Evolutionary conservation across 2,797 vertebrate species (phyloP).

Genomic region (Sylvilagus floridanus): DNA sequence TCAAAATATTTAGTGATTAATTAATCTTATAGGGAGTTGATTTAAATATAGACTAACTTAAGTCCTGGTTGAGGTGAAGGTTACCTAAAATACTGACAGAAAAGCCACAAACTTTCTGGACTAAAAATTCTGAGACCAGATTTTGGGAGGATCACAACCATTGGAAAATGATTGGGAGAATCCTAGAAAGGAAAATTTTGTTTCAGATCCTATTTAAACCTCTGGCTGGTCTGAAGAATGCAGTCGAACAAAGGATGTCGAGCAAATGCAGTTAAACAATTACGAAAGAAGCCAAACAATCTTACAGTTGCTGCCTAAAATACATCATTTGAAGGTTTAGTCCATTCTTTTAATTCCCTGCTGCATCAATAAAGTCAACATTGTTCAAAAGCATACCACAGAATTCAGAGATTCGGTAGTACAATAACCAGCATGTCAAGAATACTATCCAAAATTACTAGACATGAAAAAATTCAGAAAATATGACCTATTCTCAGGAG

Average conservation of each 20-base stretch:
- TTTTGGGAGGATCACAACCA: neutral
- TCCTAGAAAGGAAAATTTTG: neutral
- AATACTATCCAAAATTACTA: neutral
- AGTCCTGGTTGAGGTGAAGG: neutral
- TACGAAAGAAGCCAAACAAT: neutral
- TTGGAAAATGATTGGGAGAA: neutral
- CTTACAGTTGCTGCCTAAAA: neutral
- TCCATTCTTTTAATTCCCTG: neutral
- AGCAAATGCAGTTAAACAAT: neutral
- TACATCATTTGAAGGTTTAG: neutral
- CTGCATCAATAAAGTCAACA: neutral
- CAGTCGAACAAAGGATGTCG: neutral
- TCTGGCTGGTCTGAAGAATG: neutral
- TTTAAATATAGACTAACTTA: neutral
- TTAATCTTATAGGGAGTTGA: neutral
- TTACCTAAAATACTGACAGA: neutral
- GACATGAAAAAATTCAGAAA: neutral
- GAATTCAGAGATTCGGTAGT: neutral
- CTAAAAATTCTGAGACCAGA: neutral
- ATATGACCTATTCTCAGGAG: neutral
- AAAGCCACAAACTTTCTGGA: neutral
- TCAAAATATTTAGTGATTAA: neutral
- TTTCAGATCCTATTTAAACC: neutral
- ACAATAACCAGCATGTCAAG: neutral
- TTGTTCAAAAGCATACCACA: neutral